A percentile compares a stretch with the other conserved stretches of the same genome.
Evolutionary conservation across 1,140 invertebrate genomes (phyloP).

Genomic region (Acyrthosiphon pisum): DNA sequence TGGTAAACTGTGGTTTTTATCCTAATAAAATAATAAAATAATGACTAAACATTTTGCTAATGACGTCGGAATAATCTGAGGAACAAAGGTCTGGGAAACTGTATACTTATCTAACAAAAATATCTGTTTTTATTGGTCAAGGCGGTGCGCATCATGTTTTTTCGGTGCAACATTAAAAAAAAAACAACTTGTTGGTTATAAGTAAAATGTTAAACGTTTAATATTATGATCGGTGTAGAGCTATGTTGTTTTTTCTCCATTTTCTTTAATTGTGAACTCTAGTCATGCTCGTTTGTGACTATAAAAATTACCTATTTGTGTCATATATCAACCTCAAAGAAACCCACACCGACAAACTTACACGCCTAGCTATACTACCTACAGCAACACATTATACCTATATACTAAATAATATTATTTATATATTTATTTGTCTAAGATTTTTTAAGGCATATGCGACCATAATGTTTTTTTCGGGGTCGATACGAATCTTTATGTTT

Average conservation of each 20-base stretch:
- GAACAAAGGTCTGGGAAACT: conserved; percentile 52
- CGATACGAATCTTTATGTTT: background rate
- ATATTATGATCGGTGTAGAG: conserved; percentile 38
- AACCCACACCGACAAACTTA: conserved; percentile 44
- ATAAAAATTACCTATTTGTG: conserved; percentile 55
- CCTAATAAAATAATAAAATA: conserved; percentile 55
- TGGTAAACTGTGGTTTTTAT: conserved; percentile 34
- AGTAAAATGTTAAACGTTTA: conserved; percentile 54
- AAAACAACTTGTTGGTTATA: conserved; percentile 22
- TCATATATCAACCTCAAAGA: conserved; percentile 55
- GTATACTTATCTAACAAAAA: conserved; percentile 40
- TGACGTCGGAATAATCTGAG: conserved; percentile 38
- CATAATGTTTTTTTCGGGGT: background rate
- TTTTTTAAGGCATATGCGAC: background rate
- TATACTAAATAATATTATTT: conserved; percentile 32
- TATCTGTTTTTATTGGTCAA: conserved; percentile 51
- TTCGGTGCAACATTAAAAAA: conserved; percentile 47
- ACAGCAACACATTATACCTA: background rate
- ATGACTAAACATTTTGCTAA: conserved; percentile 51
- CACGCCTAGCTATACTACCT: background rate
- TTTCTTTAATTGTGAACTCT: conserved; percentile 51
- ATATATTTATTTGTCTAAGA: background rate
- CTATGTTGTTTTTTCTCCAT: conserved; percentile 27
- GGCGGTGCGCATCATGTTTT: conserved; percentile 43
- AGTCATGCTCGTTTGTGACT: conserved; percentile 53